Evolutionary conservation across 2,888 invertebrate genomes (phyloP), one percentile per base, ranked within the genome.

Genomic region (Dolichomitus sp.): DNA sequence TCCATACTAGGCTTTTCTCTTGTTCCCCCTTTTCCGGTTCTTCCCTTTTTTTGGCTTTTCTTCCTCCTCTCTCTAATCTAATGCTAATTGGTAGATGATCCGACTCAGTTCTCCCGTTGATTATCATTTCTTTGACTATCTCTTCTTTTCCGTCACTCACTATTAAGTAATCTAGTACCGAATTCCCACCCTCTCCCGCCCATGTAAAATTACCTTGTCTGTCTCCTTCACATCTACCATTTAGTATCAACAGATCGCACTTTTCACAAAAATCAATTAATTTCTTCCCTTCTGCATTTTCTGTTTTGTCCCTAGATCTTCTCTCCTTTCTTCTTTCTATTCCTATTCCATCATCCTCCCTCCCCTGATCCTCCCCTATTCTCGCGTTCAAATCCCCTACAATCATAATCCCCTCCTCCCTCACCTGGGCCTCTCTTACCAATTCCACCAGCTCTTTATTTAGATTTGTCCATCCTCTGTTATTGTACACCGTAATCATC

Each of bases 401-500:
- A 12, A 72, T 12, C 0, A 78, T 33, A 4, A 79, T 7, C 23
- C 7, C n/a, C 7, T 72, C 57, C 19, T n/a, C 30, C 14, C 17
- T 59, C 2, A 30, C 37, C 4, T 45, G 12, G 14, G 42, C 59
- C 14, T 23, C 37, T 2, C 17, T 45, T 6, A 54, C 19, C 3
- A 61, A n/a, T 6, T 37, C 33, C 23, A 30, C 30, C 9, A 77
- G n/a, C 3, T 69, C 61, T 1, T 27, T 23, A 30, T 48, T 27
- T 7, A 68, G 2, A 4, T 48, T 23, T 2, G 40, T 68, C 4
- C 57, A 61, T 3, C 50, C 37, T 4, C 19, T 12, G 30, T 72
- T 79, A 40, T 79, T 79, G 12, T 79, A 79, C 0, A 65, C 50
- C 5, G 79, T 40, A 1, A 79, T 30, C 0, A 73, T n/a, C 11